phyloP scores from a whole-genome alignment of 23 tunicate genomes.

The Halocynthia roretzi region DNA sequence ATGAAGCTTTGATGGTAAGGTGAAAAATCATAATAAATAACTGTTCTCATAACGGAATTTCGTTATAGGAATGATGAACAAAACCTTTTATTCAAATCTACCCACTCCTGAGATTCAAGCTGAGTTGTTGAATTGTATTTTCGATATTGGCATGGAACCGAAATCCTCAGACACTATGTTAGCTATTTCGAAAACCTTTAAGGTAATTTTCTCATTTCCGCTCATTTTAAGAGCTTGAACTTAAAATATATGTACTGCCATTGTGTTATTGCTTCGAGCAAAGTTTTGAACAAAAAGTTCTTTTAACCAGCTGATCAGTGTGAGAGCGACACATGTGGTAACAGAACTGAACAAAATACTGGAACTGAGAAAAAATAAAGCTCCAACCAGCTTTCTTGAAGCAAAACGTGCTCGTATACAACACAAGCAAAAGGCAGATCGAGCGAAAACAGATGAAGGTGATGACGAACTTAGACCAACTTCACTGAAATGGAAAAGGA shows the following conservation, averaged over 20 bases:
- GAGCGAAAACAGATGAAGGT: no score
- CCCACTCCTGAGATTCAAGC: background rate
- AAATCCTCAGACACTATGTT: background rate
- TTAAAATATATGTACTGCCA: no score
- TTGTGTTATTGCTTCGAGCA: no score
- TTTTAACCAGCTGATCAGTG: background rate
- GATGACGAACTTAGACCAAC: background rate
- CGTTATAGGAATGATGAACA: background rate
- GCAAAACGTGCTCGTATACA: no score
- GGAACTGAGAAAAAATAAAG: background rate
- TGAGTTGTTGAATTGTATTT: background rate
- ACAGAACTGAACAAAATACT: background rate
- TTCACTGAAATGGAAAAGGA: constrained; percentile 1
- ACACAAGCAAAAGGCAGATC: background rate
- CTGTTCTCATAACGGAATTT: background rate
- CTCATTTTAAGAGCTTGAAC: no score
- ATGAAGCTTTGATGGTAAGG: no score
- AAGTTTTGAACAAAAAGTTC: no score
- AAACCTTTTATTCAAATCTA: background rate
- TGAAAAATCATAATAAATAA: no score
- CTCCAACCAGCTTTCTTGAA: no score
- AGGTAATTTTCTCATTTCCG: no score
- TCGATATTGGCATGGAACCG: background rate
- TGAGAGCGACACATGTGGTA: background rate
- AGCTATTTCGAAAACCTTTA: background rate